Evolutionary conservation across 2,797 vertebrate genomes (phyloP).

Genomic region (Megaceryle alcyon): DNA sequence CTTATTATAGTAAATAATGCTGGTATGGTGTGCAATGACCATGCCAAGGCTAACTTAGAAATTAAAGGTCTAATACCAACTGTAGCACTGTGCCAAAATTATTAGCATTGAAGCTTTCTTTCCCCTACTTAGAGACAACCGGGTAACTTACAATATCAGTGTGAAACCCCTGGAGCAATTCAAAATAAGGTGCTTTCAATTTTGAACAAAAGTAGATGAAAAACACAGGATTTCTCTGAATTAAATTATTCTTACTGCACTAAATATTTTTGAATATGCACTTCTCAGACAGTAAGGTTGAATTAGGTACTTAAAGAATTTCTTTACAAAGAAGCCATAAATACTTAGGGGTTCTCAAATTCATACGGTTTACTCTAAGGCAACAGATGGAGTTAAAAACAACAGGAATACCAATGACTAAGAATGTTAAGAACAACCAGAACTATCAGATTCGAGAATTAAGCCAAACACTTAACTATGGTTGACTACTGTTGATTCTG

Average conservation of each 20-base stretch:
- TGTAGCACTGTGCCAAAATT: background rate
- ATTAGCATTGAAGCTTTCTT: background rate
- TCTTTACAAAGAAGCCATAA: background rate
- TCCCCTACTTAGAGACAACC: background rate
- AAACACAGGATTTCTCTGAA: background rate
- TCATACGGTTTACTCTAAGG: background rate
- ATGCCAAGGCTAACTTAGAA: background rate
- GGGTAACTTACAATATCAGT: fast-evolving
- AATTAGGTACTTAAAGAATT: background rate
- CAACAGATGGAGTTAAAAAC: background rate
- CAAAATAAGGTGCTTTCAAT: background rate
- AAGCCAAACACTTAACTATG: background rate
- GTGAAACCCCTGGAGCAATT: background rate
- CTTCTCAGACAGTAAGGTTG: background rate
- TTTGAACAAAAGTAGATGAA: background rate
- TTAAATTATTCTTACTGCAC: background rate
- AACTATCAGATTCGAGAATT: background rate
- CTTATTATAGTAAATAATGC: background rate
- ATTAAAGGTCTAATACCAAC: background rate
- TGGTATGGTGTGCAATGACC: background rate
- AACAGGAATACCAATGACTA: background rate
- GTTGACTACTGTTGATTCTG: background rate
- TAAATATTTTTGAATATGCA: background rate
- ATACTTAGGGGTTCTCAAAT: background rate
- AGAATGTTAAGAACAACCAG: background rate